Conservation (phyloP, 2,888 invertebrate genomes). For the Xylota segnis region DNA sequence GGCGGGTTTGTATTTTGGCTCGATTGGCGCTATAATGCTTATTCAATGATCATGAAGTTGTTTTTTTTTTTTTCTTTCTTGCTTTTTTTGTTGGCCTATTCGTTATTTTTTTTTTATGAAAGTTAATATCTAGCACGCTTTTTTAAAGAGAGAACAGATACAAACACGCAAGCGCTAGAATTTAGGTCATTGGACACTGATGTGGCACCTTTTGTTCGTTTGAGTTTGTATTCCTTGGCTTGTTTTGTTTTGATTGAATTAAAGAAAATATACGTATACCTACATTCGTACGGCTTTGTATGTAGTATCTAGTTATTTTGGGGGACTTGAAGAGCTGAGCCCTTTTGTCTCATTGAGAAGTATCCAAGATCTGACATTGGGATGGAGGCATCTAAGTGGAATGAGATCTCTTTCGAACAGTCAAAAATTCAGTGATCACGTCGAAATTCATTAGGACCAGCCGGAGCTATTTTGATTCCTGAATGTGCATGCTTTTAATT, state of each 20-base stretch:
- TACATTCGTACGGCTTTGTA: background rate
- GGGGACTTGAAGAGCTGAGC: conserved; percentile 17
- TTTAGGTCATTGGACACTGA: conserved; percentile 74
- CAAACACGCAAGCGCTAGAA: conserved; percentile 63
- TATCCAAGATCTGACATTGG: conserved; percentile 51
- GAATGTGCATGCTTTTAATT: conserved; percentile 21
- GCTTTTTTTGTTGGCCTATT: conserved; percentile 40
- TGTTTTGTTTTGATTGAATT: conserved; percentile 36
- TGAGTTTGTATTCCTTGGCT: conserved; percentile 1
- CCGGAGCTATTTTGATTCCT: conserved; percentile 71
- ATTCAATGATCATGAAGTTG: conserved; percentile 61
- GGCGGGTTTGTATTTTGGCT: conserved; percentile 61
- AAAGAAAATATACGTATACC: conserved; percentile 20
- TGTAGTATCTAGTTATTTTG: background rate
- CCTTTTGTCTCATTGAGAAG: conserved; percentile 35
- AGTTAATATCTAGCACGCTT: conserved; percentile 69
- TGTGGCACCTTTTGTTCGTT: conserved; percentile 66
- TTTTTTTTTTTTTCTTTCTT: conserved; percentile 9
- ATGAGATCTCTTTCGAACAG: conserved; percentile 72
- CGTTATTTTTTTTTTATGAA: conserved; percentile 47
- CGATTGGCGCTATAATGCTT: conserved; percentile 71
- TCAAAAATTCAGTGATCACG: conserved; percentile 78
- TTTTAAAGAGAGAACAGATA: conserved; percentile 39
- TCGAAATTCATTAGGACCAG: conserved; percentile 78
- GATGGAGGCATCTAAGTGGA: conserved; percentile 67